Evolutionary conservation across 37 sponge, comb jelly and placozoan species (phyloP), one percentile per base, ranked within the genome.

Genomic region (Chondrosia reniformis): DNA sequence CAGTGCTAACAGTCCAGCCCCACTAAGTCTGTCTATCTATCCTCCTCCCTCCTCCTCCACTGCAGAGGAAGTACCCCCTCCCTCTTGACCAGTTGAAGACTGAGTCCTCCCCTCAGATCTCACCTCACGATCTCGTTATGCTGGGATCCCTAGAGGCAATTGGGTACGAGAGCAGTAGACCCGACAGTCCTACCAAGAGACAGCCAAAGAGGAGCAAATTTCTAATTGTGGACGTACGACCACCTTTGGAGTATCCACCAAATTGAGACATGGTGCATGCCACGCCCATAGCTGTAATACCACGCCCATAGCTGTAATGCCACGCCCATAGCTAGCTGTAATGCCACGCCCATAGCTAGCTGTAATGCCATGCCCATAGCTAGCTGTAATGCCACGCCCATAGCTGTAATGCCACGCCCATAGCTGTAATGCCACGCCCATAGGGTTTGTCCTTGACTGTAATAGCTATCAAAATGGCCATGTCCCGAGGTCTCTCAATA

Each of bases 391-490:
- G n/a, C n/a, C n/a, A n/a, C n/a, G n/a, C n/a, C n/a, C n/a, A n/a
- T n/a, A n/a, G n/a, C n/a, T n/a, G n/a, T n/a, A n/a, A n/a, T n/a
- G n/a, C n/a, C n/a, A n/a, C n/a, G n/a, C n/a, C n/a, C n/a, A n/a
- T n/a, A n/a, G n/a, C n/a, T n/a, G n/a, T n/a, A n/a, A n/a, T n/a
- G n/a, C n/a, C n/a, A n/a, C n/a, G n/a, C n/a, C n/a, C n/a, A n/a
- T n/a, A n/a, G n/a, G n/a, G n/a, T n/a, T n/a, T n/a, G n/a, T n/a
- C n/a, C n/a, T n/a, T n/a, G n/a, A n/a, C n/a, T n/a, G n/a, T n/a
- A n/a, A n/a, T n/a, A 88, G 89, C 36, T 93, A 79, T 67, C 84
- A 76, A 0, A 72, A 31, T 13, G 91, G 95, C 5, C 95, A 94
- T 84, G 78, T 92, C 3, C 82, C 88, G 17, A 52, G 58, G 41